Percentiles rank a stretch among this genome's conserved stretches.
Evolutionary conservation across 2,888 invertebrate species (phyloP).

Genomic region (Polydrusus pterygomalis): DNA sequence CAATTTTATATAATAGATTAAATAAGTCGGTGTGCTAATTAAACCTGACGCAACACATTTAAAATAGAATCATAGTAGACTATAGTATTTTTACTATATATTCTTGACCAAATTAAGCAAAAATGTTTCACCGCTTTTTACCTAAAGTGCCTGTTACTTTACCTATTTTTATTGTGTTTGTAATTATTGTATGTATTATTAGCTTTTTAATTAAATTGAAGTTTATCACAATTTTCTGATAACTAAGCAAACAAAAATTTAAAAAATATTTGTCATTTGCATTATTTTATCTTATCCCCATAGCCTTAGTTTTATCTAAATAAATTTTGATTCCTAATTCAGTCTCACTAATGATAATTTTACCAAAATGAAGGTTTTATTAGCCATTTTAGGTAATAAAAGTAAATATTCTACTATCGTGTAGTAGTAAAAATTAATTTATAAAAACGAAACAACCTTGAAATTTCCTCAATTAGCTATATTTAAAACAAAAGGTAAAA

Average conservation of each 20-base stretch:
- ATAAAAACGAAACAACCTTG: conserved; percentile 9
- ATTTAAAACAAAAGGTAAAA: conserved; percentile 16
- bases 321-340: neutral
- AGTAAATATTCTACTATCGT: conserved; percentile 9
- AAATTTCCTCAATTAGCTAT: neutral
- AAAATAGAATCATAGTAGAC: no score
- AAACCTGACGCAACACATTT: no score
- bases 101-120: no score
- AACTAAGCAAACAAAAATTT: neutral
- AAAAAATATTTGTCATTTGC: conserved; percentile 9
- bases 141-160: no score
- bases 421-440: conserved; percentile 24
- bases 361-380: neutral
- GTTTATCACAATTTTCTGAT: neutral
- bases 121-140: no score
- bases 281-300: conserved; percentile 4
- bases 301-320: conserved; percentile 3
- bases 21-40: no score
- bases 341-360: neutral
- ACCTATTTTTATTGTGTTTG: no score
- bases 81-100: no score
- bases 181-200: no score
- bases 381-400: neutral
- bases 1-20: no score
- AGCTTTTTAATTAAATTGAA: no score